Base-by-base conservation (phyloP, 2,113 vertebrate species). In the Pomatorhinus ruficollis region DNA sequence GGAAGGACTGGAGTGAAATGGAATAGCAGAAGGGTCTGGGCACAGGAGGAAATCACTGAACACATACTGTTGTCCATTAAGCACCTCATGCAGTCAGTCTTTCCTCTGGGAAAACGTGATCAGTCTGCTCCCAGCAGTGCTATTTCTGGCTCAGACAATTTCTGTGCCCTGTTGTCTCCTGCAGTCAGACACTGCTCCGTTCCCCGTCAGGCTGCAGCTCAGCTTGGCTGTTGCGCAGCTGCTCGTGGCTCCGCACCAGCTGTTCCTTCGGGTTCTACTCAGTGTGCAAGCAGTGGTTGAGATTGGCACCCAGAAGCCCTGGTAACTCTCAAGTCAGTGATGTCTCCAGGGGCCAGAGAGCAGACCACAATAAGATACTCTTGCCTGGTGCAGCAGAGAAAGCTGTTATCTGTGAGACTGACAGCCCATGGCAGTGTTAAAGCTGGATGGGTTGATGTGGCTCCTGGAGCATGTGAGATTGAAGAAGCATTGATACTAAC, bases 131-230 rank as follows among this genome's bases (percentile, higher is more conserved):
- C 19, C 40, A 68, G 76, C 76, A 78, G 27, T 84, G 85, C 85
- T 93, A 50, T 89, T 93, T 89, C 75, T 96, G 80, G 69, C 80
- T 81, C 85, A 45, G 82, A 76, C 71, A 54, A 9, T 81, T 83
- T 66, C 82, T 23, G n/a, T 40, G 76, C 71, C 81, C 86, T 71
- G n/a, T 86, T 90, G 71, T 86, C 52, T 94, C 63, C 87, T 57
- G 70, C 90, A 47, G 53, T 37, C 14, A 57, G 40, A 68, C 59
- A 3, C 28, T 50, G 66, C 84, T 84, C 3, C 20, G 1, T 72
- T 57, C 59, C 47, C 3, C 1, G 0, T 30, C 61, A 37, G 92
- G 37, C 90, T 89, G 90, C 79, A 45, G 56, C 52, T 61, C 70
- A 33, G 52, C 64, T 22, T 66, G 82, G 45, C 71, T 86, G 19